Base-by-base conservation (phyloP, 1,140 invertebrate genomes). In the roundworm (Caenorhabditis elegans) region DNA sequence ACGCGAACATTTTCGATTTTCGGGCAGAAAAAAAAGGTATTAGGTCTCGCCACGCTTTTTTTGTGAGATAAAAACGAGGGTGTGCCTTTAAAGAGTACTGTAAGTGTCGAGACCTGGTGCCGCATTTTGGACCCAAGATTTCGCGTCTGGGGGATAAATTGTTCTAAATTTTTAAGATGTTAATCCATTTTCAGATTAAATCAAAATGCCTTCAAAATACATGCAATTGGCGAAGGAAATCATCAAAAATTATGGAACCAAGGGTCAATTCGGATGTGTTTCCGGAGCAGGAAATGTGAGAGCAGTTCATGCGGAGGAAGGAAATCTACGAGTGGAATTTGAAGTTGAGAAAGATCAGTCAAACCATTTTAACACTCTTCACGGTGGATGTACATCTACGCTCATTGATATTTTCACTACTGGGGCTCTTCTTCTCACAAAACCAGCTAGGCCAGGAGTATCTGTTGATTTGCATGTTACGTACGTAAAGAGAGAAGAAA, bases 331-430 rank as follows among this genome's bases (percentile, higher is more conserved):
- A 17, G 77, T 83, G 24, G 82, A 83, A 36, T 83, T 83, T 28
- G 82, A 79, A 51, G 82, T 83, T 4, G 76, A 79, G 8, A 77
- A 83, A 24, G 36, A 70, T 19, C 51, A 82, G 26, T 70, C 82
- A 4, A 83, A 83, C 76, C 80, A 60, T 2, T 46, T 43, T 34
- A 65, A 94, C 0, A 93, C 92, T 2, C 90, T 96, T 3, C 95
- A 96, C 91, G 95, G 95, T 47, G 95, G 95, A 13, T 93, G 94
- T 83, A 94, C 93, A 10, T 93, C 93, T 13, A 94, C 94, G 1
- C 86, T 96, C 15, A 92, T 96, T 15, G 95, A 97, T 90, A 91
- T 92, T 79, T 90, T 96, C 17, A 95, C 95, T 3, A 94, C 94
- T 0, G 93, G 93, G 88, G 95, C 94, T 1, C 65, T 83, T 48